Base-by-base conservation (phyloP, 2,888 invertebrate species). In the Scaptomyza caliginosa region DNA sequence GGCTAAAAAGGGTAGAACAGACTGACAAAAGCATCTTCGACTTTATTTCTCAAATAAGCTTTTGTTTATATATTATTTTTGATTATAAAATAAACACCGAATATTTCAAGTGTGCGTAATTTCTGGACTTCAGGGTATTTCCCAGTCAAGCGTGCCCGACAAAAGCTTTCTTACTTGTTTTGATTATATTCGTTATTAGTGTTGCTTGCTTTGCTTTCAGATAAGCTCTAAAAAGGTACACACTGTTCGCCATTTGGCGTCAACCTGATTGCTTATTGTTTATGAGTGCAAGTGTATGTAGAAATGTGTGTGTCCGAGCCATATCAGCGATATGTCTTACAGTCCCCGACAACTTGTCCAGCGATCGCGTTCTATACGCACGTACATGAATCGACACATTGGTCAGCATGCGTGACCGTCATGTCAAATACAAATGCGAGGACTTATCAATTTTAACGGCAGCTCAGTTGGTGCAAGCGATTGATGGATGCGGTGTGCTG, bases 311-410 rank as follows among this genome's bases (percentile, higher is more conserved):
- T 51, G 50, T 66, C 46, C 26, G 40, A 16, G 32, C 67, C 51
- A n/a, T 83, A 86, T 79, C 79, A 67, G 67, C 64, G 58, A 86
- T 71, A 71, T 86, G 86, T 79, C 80, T 79, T 76, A 60, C 83
- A 57, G 36, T 46, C 40, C 46, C 55, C 55, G 43, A 71, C 64
- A 34, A 56, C 63, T 46, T 57, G 79, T 48, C 34, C 64, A 64
- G 43, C 55, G 50, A 65, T 62, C 62, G 8, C 51, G 28, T 24
- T 24, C 17, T 23, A 32, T 5, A 39, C 32, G 24, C 46, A 19
- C 10, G 23, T 46, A 30, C 6, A 30, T 23, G 8, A 11, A 8
- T 42, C 26, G 42, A 43, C 36, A 64, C 42, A 67, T 45, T 63
- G 67, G 55, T 50, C 72, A 62, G 52, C 67, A 77, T 70, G 67